Base-by-base conservation (phyloP, 2,888 invertebrate genomes). In the Aleiodes leptofemur region DNA sequence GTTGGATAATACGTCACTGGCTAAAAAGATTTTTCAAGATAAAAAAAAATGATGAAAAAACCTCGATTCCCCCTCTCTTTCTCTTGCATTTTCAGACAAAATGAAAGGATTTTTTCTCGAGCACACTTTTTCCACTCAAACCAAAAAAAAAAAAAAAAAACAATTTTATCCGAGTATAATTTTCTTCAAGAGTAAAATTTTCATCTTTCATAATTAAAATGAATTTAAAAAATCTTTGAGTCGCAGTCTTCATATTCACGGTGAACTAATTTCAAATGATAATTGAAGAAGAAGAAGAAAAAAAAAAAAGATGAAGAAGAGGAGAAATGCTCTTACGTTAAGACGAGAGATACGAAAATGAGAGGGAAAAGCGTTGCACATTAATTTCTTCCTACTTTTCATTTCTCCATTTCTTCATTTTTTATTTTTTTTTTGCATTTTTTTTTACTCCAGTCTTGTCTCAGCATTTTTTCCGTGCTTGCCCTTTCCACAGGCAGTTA, bases 401-500 rank as follows among this genome's bases (percentile, higher is more conserved):
- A 38, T 66, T 38, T 23, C 55, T 14, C 4, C 1, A 48, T 56
- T 56, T 29, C 14, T 23, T 43, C 6, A 8, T n/a, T n/a, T n/a
- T 59, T 34, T 14, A 29, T n/a, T 53, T 64, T 13, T 53, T 66
- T 51, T 34, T 6, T 34, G 5, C 38, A 7, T 31, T 29, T 50
- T 51, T n/a, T 72, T 13, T 23, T 23, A 23, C 23, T 16, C 38
- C 29, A 38, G 31, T 23, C 70, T 51, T 71, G 70, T 38, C 48
- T 51, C 29, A n/a, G 55, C 55, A 34, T 55, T 66, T 57, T 56
- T 14, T 51, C 48, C 34, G 38, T 38, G 51, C 34, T 59, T 57
- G 38, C 72, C 14, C 50, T 73, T 43, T 56, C 66, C 68, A 66
- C 68, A 57, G 56, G 56, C 68, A 56, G 73, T 73, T 66, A 56